A percentile compares a stretch with the other conserved stretches of the same genome.
Conservation (phyloP, 2,888 invertebrate species). For the Sthenelais limicola region DNA sequence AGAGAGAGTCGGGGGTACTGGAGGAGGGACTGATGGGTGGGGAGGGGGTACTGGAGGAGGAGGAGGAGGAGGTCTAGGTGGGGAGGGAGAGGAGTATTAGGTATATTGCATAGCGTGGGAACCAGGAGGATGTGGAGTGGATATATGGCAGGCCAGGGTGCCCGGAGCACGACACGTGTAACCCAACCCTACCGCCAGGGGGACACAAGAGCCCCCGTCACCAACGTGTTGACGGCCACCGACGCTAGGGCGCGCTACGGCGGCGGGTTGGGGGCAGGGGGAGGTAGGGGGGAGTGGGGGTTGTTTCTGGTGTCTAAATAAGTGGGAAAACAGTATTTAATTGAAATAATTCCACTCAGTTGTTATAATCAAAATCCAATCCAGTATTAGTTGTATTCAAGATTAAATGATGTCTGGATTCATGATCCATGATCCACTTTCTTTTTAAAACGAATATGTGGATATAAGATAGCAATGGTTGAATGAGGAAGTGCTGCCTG, state of each 20-base stretch:
- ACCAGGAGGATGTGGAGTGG: not conserved
- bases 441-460: too few relatives aligned
- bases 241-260: not conserved
- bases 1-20: not conserved
- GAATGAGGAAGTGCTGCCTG: too few relatives aligned
- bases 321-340: too few relatives aligned
- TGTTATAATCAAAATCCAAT: too few relatives aligned
- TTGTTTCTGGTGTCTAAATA: too few relatives aligned
- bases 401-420: too few relatives aligned
- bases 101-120: too few relatives aligned
- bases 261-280: not conserved
- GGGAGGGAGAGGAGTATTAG: too few relatives aligned
- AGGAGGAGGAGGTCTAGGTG: not conserved
- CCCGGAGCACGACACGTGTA: slow-evolving; percentile 28
- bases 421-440: too few relatives aligned
- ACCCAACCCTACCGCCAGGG: slow-evolving; percentile 6
- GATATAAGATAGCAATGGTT: too few relatives aligned
- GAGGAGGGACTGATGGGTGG: not conserved
- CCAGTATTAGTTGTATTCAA: too few relatives aligned
- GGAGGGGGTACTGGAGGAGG: not conserved
- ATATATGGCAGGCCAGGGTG: slow-evolving; percentile 10
- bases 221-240: slow-evolving; percentile 20
- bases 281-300: not conserved
- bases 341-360: too few relatives aligned
- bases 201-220: not conserved